A percentile compares a stretch with the other conserved stretches of the same genome.
Conservation (phyloP, 2,888 invertebrate genomes). For the Dysmachus trigonus region DNA sequence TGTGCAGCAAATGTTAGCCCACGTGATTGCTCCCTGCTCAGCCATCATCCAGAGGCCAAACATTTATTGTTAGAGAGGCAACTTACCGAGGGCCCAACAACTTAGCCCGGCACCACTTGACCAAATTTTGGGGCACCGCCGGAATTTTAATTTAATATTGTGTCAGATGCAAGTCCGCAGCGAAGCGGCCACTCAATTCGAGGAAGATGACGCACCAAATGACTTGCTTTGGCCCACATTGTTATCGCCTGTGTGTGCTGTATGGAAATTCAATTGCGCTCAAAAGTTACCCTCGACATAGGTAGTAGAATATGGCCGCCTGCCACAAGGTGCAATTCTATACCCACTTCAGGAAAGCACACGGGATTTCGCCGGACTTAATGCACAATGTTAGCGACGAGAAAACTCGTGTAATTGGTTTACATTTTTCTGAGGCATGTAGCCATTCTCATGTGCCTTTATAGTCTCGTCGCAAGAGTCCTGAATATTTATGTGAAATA, state of each 20-base stretch:
- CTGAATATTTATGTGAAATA: constrained; percentile 32
- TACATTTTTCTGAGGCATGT: not conserved
- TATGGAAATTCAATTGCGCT: not conserved
- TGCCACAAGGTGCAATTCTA: not conserved
- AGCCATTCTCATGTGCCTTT: not conserved
- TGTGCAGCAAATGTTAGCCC: not conserved
- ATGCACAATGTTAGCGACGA: not conserved
- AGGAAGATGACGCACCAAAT: not conserved
- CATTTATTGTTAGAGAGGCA: not conserved
- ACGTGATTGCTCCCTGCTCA: not conserved
- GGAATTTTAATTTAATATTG: constrained; percentile 13
- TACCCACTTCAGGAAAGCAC: not conserved
- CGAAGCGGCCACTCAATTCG: not conserved
- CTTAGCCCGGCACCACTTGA: not conserved
- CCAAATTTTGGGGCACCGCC: not conserved
- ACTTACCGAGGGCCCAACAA: not conserved
- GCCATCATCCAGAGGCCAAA: not conserved
- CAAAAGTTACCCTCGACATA: not conserved
- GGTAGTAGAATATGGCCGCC: not conserved
- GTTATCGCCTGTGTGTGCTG: not conserved
- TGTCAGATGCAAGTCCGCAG: not conserved
- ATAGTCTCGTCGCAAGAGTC: not conserved
- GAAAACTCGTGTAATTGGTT: constrained; percentile 30
- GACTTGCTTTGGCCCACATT: not conserved
- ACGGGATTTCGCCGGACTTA: not conserved